A percentile compares a stretch with the other conserved stretches of the same genome.
Evolutionary conservation across 1,140 invertebrate genomes (phyloP).

Genomic region (Eciton burchellii): DNA sequence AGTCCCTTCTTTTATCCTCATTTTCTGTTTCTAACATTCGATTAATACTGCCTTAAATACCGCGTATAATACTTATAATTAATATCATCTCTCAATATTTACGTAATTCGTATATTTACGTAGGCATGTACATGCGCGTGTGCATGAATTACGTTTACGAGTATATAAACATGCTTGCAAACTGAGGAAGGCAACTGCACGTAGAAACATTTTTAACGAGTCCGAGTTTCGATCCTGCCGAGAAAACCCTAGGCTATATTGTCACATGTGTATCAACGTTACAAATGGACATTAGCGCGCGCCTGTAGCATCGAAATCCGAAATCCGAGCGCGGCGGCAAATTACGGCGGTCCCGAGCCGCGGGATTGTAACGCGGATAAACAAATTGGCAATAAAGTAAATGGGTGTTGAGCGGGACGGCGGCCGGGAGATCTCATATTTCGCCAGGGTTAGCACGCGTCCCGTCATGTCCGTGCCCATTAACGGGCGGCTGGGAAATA

Average conservation of each 20-base stretch:
- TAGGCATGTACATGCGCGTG: too few species aligned
- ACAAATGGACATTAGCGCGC: not conserved
- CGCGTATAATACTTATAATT: too few species aligned
- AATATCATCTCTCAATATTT: too few species aligned
- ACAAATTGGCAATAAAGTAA: conserved; percentile 25
- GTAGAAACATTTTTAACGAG: too few species aligned
- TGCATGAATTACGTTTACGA: too few species aligned
- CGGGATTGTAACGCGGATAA: conserved; percentile 14
- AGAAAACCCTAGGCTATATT: not conserved
- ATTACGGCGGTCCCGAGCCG: not conserved
- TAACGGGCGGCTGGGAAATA: conserved; percentile 9
- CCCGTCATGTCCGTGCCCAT: not conserved
- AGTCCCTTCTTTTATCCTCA: too few species aligned
- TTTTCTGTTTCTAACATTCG: too few species aligned
- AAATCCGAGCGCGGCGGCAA: not conserved
- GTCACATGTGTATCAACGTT: not conserved
- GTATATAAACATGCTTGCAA: too few species aligned
- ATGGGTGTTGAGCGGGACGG: not conserved
- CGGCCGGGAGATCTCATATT: not conserved
- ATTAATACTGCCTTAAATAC: too few species aligned
- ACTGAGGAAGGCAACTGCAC: too few species aligned
- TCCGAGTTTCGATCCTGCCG: too few species aligned
- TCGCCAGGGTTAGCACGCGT: not conserved
- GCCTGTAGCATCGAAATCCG: not conserved
- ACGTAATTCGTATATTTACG: too few species aligned